Evolutionary conservation across 2,888 invertebrate species (phyloP).

Genomic region (Heteromurus nitidus): DNA sequence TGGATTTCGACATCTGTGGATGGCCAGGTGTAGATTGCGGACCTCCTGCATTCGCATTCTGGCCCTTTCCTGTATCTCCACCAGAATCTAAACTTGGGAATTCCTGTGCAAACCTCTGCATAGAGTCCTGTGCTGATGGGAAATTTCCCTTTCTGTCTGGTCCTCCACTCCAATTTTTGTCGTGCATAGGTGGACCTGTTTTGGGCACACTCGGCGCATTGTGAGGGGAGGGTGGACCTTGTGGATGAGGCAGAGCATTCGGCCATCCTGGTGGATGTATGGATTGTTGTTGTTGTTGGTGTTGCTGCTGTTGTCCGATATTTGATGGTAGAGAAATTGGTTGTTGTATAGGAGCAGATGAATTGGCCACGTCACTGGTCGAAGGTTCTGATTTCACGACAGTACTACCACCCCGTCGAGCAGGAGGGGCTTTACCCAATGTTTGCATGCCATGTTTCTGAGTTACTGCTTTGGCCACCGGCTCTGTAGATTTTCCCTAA

Average conservation of each 20-base stretch:
- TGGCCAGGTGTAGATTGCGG: slow-evolving; percentile 50
- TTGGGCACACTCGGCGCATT: slow-evolving; percentile 68
- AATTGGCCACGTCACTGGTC: slow-evolving; percentile 60
- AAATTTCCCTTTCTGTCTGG: slow-evolving; percentile 63
- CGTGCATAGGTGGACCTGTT: slow-evolving; percentile 67
- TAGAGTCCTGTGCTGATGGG: slow-evolving; percentile 50
- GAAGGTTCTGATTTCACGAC: slow-evolving; percentile 69
- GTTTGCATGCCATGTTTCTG: slow-evolving; percentile 99
- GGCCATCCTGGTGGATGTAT: slow-evolving; percentile 70
- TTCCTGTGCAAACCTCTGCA: slow-evolving; percentile 73
- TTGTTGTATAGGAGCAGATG: slow-evolving; percentile 61
- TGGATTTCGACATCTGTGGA: slow-evolving; percentile 64
- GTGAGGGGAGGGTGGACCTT: slow-evolving; percentile 64
- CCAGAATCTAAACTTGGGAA: slow-evolving; percentile 70
- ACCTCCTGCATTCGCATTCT: slow-evolving; percentile 21
- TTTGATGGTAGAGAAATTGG: slow-evolving; percentile 41
- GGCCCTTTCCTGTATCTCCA: slow-evolving; percentile 47
- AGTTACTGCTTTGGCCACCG: slow-evolving; percentile 71
- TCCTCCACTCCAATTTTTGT: slow-evolving; percentile 73
- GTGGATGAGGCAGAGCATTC: slow-evolving; percentile 68
- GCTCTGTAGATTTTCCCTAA: slow-evolving; percentile 72
- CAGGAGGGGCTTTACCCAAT: slow-evolving; percentile 99
- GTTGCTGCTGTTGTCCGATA: slow-evolving; percentile 66
- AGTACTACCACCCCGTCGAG: slow-evolving; percentile 86
- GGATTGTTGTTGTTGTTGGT: too few relatives aligned